Evolutionary conservation across 2,888 invertebrate genomes (phyloP).

Genomic region (Tetranychus truncatus): DNA sequence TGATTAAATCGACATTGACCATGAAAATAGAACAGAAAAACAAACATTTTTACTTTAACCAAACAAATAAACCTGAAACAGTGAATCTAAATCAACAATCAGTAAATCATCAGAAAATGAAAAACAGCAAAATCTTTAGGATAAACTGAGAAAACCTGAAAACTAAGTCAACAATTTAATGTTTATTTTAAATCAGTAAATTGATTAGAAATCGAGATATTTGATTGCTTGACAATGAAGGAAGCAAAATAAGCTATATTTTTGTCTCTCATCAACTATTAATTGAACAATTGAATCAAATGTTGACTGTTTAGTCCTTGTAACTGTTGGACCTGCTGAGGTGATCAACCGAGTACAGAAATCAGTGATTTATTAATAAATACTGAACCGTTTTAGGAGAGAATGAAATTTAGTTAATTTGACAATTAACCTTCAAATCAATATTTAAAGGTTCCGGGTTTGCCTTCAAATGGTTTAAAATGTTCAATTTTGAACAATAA

Average conservation of each 20-base stretch:
- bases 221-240: no score
- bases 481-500: no score
- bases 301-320: not conserved
- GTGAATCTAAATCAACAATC: not conserved
- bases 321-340: not conserved
- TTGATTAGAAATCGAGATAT: no score
- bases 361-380: not conserved
- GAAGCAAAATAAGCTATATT: no score
- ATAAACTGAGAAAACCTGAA: no score
- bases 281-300: not conserved
- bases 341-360: not conserved
- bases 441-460: not conserved
- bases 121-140: no score
- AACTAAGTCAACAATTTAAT: no score
- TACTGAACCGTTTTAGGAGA: not conserved
- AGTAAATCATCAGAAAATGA: no score
- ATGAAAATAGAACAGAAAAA: not conserved
- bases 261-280: not conserved
- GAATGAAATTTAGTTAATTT: not conserved
- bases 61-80: not conserved
- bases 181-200: no score
- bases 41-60: not conserved
- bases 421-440: not conserved
- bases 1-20: not conserved
- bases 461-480: not conserved